Conservation (phyloP, 2,113 vertebrate genomes). For the Strigops habroptila region DNA sequence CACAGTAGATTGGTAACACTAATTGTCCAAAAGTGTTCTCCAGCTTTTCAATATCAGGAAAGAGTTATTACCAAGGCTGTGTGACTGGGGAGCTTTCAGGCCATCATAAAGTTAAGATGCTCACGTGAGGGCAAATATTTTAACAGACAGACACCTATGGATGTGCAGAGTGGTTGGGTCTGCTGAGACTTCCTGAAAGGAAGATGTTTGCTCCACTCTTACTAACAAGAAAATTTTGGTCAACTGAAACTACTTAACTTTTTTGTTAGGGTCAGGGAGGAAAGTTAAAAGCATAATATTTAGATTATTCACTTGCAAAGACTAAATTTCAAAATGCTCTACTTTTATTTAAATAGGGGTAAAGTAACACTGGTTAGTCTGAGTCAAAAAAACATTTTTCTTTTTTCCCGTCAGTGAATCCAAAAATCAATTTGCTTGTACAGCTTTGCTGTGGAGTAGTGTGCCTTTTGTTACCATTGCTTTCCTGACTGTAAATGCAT, state of each 20-base stretch:
- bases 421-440: not conserved
- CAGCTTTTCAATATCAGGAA: not conserved
- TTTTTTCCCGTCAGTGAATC: not conserved
- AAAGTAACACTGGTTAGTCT: not conserved
- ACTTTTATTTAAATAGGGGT: not conserved
- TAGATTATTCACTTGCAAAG: not conserved
- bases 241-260: not conserved
- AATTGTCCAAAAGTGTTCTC: not conserved
- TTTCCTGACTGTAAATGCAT: not conserved
- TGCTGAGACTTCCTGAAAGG: not conserved
- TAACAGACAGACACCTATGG: not conserved
- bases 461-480: not conserved
- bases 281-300: not conserved
- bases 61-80: not conserved
- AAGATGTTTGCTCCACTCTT: not conserved
- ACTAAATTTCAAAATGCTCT: not conserved
- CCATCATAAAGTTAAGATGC: not conserved
- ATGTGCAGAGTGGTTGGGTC: not conserved
- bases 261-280: not conserved
- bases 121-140: not conserved
- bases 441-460: not conserved
- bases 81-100: not conserved
- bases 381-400: not conserved
- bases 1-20: not conserved
- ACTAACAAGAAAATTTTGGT: not conserved